Base-by-base conservation (phyloP, 2,113 vertebrate species). In the Steatornis caripensis region DNA sequence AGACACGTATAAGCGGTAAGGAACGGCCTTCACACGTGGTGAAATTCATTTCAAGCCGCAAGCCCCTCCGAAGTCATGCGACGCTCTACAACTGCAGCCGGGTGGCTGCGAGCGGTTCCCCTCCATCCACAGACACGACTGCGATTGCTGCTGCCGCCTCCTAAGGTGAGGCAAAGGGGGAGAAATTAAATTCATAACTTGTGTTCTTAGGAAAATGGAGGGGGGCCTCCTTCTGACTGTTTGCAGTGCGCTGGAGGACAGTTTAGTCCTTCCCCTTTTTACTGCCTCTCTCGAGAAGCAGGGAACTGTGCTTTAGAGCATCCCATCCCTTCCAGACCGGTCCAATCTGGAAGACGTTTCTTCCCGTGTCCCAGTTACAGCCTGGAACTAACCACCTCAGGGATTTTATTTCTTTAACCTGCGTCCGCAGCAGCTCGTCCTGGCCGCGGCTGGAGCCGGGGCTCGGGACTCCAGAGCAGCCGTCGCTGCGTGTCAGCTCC, bases 1-100 rank as follows among this genome's bases (percentile, higher is more conserved):
- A 8, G 49, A 4, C 23, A 0, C 9, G 32, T 5, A 3, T 3
- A 2, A 24, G 21, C 20, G 26, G 32, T 6, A 3, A 15, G 29
- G 14, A 83, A 16, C 0, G 5, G 49, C 37, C 55, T 55, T 39
- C 45, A 8, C 34, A 13, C 17, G 0, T 14, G 21, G 53, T 6
- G 16, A 30, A 20, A 15, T 5, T 29, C 5, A 0, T 60, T 51
- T 22, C 29, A 19, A 39, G 37, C 34, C 34, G 3, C 46, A 5
- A 3, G 34, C 13, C 19, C 43, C 34, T 39, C 65, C 6, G 36
- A 34, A 9, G 43, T 29, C 3, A 0, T 5, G n/a, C n/a, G 66
- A 19, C 36, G 66, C 37, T 30, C 74, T 4, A 41, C 8, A 16
- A 41, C 57, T 24, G 62, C 48, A 9, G 1, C 17, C 9, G 5